phyloP scores from a whole-genome alignment of 2,113 vertebrate species.

The Lates calcarifer region DNA sequence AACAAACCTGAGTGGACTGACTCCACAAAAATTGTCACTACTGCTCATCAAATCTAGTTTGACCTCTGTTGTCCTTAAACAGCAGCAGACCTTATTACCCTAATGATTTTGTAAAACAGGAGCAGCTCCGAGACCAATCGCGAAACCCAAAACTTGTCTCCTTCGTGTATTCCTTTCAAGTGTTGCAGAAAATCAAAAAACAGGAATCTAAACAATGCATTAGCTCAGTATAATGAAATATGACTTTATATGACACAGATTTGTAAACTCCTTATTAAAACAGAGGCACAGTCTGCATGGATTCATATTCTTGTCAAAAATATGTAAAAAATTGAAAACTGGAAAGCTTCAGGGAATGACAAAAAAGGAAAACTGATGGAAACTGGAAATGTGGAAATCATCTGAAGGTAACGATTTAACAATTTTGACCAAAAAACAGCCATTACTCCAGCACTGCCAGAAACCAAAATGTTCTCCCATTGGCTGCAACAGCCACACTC shows the following conservation, averaged over 20 bases:
- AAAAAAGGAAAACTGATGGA: not conserved
- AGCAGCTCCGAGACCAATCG: conserved; percentile 22
- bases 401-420: not conserved
- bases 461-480: conserved; percentile 12
- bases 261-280: not conserved
- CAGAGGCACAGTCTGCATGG: not conserved
- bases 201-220: conserved; percentile 18
- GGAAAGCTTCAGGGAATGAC: not conserved
- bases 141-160: conserved; percentile 5
- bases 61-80: conserved; percentile 31
- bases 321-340: not conserved
- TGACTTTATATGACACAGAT: not conserved
- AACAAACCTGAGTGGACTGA: conserved; percentile 21
- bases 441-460: not conserved
- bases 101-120: conserved; percentile 30
- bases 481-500: not conserved
- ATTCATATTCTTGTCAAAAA: not conserved
- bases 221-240: not conserved
- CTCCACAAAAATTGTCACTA: conserved; percentile 17
- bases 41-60: conserved; percentile 39
- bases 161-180: conserved; percentile 12
- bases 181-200: conserved; percentile 14
- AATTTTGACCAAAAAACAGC: not conserved
- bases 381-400: not conserved
- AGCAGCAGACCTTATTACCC: conserved; percentile 18